A percentile compares a stretch with the other conserved stretches of the same genome.
These are phyloP conservation scores for Crematogaster levior DNA, from an alignment of 2,888 invertebrate genomes.

Conservation along the genomic window DNA sequence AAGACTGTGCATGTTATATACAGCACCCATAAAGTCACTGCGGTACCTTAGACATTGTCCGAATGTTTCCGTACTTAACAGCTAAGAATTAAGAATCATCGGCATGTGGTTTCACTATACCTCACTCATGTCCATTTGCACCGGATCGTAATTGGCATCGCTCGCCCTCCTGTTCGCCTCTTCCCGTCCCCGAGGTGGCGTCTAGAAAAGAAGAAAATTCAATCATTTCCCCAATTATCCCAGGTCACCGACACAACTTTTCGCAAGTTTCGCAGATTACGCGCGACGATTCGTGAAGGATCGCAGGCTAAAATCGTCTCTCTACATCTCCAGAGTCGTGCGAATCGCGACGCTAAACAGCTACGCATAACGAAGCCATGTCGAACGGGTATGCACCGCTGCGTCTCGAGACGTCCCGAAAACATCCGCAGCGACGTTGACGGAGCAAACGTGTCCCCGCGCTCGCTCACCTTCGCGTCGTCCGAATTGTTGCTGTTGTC, in stretches of 20 bases:
- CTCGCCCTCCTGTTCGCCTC: conserved; percentile 85
- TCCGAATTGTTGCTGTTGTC: conserved; percentile 87
- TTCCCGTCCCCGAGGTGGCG: conserved; percentile 67
- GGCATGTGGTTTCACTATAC: conserved; percentile 85
- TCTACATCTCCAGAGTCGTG: background rate
- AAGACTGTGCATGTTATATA: conserved; percentile 65
- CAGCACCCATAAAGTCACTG: conserved; percentile 71
- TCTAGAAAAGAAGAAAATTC: conserved; percentile 69
- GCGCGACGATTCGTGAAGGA: background rate
- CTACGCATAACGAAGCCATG: conserved; percentile 62
- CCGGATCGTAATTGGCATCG: conserved; percentile 91
- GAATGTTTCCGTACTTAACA: conserved; percentile 66
- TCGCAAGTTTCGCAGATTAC: background rate
- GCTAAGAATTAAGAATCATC: conserved; percentile 58
- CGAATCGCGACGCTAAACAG: background rate
- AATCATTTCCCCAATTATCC: background rate
- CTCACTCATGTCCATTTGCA: conserved; percentile 93
- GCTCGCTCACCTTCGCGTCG: conserved; percentile 79
- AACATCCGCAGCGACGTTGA: background rate
- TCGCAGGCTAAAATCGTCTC: background rate
- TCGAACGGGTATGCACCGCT: conserved; percentile 41
- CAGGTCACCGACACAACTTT: background rate
- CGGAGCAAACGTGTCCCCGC: background rate
- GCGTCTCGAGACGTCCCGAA: conserved; percentile 53
- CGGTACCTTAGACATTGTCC: conserved; percentile 70